Percentiles rank a stretch among this genome's conserved stretches.
Evolutionary conservation across 92 coral and sea anemone species (phyloP).

Genomic region (Chrysogorgia sp.): DNA sequence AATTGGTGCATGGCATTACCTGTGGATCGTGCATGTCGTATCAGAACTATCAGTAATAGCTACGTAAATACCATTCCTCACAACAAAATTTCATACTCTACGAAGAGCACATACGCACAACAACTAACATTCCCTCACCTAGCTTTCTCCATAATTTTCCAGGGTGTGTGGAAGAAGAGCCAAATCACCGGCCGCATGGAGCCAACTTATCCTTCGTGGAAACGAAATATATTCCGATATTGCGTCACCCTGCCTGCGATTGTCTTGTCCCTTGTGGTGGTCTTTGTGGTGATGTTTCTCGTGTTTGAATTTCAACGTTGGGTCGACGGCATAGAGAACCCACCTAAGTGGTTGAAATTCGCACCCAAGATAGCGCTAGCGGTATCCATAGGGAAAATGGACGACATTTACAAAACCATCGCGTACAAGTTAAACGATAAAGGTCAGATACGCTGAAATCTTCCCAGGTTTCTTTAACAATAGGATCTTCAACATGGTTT

Average conservation of each 20-base stretch:
- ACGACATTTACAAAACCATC: constrained; percentile 93
- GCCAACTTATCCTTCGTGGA: constrained; percentile 90
- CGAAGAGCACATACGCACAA: background rate
- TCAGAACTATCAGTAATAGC: no score
- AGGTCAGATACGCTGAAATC: constrained; percentile 54
- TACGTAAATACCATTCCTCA: no score
- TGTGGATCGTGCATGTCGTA: no score
- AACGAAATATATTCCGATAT: constrained; percentile 94
- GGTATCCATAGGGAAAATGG: constrained; percentile 91
- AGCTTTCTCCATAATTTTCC: background rate
- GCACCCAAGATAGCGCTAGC: constrained; percentile 97
- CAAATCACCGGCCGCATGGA: constrained; percentile 94
- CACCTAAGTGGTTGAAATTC: constrained; percentile 95
- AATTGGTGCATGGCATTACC: no score
- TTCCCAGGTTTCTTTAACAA: background rate
- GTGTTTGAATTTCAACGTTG: constrained; percentile 97
- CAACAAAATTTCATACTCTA: background rate
- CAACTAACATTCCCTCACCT: background rate
- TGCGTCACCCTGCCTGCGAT: constrained; percentile 95
- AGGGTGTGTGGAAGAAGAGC: constrained; percentile 92
- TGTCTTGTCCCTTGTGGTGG: constrained; percentile 80
- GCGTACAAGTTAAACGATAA: constrained; percentile 94
- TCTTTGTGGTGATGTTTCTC: constrained; percentile 74
- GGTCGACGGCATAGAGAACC: constrained; percentile 94
- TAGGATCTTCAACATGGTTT: no score